These are phyloP conservation scores for Ceratotherium simum DNA, from an alignment of 2,113 vertebrate genomes.

Conservation along the genomic window DNA sequence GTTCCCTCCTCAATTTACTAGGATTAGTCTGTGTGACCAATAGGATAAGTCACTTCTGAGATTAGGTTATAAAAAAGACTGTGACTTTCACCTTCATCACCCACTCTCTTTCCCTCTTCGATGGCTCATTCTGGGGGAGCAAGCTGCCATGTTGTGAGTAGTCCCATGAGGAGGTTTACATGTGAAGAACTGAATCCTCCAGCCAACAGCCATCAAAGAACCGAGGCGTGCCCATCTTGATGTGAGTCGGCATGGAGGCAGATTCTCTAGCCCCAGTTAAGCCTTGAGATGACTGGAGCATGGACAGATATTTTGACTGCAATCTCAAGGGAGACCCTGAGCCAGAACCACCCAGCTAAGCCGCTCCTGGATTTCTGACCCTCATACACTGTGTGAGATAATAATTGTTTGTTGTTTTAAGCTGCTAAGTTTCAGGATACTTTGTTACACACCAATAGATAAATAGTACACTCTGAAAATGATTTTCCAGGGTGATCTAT, in stretches of 20 bases:
- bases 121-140: not conserved
- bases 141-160: not conserved
- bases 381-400: not conserved
- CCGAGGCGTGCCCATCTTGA: not conserved
- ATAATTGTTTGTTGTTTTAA: not conserved
- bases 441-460: not conserved
- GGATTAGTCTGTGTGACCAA: not conserved
- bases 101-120: not conserved
- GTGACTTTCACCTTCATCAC: not conserved
- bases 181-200: not conserved
- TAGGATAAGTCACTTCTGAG: not conserved
- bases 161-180: not conserved
- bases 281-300: not conserved
- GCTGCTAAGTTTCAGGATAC: not conserved
- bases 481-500: not conserved
- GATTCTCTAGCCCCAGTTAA: not conserved
- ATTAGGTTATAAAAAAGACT: not conserved
- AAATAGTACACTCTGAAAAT: not conserved
- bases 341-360: not conserved
- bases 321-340: not conserved
- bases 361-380: not conserved
- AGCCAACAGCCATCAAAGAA: not conserved
- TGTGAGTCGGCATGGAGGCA: not conserved
- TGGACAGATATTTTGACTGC: not conserved
- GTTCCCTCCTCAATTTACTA: not conserved